These are phyloP conservation scores for Teleogryllus occipitalis DNA, from an alignment of 1,140 invertebrate genomes.

Conservation along the genomic window DNA sequence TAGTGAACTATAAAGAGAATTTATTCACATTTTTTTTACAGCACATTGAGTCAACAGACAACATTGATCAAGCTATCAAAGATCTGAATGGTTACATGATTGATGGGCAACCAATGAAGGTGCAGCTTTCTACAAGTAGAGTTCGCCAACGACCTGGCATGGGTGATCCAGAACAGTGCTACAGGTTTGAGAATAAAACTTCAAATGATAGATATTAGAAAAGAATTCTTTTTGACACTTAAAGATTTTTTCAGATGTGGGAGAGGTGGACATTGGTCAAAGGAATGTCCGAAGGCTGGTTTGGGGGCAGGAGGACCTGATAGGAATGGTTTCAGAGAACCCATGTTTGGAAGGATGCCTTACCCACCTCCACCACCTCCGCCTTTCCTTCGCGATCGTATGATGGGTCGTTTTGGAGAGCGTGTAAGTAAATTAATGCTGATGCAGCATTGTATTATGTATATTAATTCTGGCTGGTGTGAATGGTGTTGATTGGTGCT, in stretches of 20 bases:
- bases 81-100: slow-evolving; percentile 76
- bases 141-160: slow-evolving; percentile 87
- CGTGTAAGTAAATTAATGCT: slow-evolving; percentile 28
- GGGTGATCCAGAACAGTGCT: slow-evolving; percentile 90
- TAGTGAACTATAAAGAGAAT: neutral
- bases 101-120: slow-evolving; percentile 80
- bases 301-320: slow-evolving; percentile 41
- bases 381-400: slow-evolving; percentile 73
- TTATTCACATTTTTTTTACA: slow-evolving; percentile 14
- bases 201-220: neutral
- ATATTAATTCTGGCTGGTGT: too few relatives aligned
- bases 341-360: slow-evolving; percentile 73
- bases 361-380: slow-evolving; percentile 65
- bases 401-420: slow-evolving; percentile 80
- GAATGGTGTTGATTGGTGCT: too few relatives aligned
- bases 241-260: slow-evolving; percentile 55
- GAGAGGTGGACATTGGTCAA: slow-evolving; percentile 88
- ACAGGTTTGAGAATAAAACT: slow-evolving; percentile 52
- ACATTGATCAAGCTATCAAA: slow-evolving; percentile 76
- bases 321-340: slow-evolving; percentile 63
- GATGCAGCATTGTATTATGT: too few relatives aligned
- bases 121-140: slow-evolving; percentile 82
- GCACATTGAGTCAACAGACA: slow-evolving; percentile 72
- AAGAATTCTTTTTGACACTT: too few relatives aligned
- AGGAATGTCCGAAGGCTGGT: slow-evolving; percentile 66